These are phyloP conservation scores for Tarsius wallacei DNA, from an alignment of 2,797 vertebrate genomes.

Conservation along the genomic window DNA sequence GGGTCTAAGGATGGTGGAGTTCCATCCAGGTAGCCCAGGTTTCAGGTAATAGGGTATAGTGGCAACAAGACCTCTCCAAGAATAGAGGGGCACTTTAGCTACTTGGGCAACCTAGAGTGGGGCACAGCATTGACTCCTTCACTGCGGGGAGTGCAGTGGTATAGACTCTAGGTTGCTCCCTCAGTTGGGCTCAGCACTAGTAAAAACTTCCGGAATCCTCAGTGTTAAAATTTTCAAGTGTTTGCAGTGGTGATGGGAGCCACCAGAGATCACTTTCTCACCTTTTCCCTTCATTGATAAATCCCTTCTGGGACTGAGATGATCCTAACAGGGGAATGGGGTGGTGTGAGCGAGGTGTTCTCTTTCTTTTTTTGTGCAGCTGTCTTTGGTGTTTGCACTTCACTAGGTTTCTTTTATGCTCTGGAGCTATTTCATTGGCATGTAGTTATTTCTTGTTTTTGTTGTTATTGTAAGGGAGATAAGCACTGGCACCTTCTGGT, in stretches of 20 bases:
- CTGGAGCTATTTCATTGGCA: neutral
- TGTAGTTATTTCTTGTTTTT: neutral
- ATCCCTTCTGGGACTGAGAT: neutral
- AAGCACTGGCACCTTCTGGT: neutral
- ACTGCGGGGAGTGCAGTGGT: neutral
- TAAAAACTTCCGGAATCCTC: neutral
- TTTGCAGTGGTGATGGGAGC: neutral
- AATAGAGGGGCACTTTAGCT: neutral
- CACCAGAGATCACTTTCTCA: neutral
- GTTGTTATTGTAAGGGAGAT: neutral
- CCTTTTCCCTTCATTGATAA: neutral
- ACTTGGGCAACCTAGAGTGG: too few species aligned
- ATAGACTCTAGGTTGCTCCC: neutral
- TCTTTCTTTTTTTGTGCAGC: neutral
- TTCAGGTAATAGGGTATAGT: neutral
- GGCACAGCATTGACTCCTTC: neutral
- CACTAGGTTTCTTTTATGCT: neutral
- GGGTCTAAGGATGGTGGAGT: neutral
- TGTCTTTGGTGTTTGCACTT: neutral
- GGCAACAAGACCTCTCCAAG: neutral
- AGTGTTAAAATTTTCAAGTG: neutral
- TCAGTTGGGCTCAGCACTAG: neutral
- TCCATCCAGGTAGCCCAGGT: neutral
- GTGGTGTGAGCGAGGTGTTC: neutral
- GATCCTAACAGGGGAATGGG: neutral